Base-by-base conservation (phyloP, 2,888 invertebrate genomes). In the Acronicta leporina region DNA sequence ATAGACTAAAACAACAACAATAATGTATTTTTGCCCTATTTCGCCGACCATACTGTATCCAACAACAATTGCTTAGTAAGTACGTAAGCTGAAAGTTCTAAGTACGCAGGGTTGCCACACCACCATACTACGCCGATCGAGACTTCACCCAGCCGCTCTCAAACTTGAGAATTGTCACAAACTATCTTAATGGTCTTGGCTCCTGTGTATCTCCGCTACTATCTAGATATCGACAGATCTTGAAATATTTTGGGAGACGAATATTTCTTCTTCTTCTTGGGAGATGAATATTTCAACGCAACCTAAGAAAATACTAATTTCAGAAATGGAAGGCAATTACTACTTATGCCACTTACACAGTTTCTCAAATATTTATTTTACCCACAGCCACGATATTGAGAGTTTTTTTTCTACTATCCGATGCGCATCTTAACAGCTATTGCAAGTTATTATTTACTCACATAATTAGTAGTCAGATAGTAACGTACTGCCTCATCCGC, bases 91-190 rank as follows among this genome's bases (percentile, higher is more conserved):
- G 16, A 68, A 75, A 63, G 55, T 75, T 63, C 53, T 68, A 72
- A 67, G 63, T 61, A 45, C 46, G 51, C 38, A 52, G 16, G 25
- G 45, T 45, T 40, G 66, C 13, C 27, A 40, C 25, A 20, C n/a
- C 45, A 27, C 25, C 25, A 27, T 50, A 41, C 51, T 25, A 56
- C 46, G 35, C 60, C 55, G 50, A 66, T 68, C 68, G 30, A 45
- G 41, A 46, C 62, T 62, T 73, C 30, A 42, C 53, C 40, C 25
- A 30, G n/a, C 53, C 56, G 33, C 56, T 58, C 56, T 65, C 60
- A 67, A 77, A 77, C 68, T 76, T 72, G 73, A 9, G 54, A 73
- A 73, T 75, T 72, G 69, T 63, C 69, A 55, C 59, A 64, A 77
- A 76, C 72, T 76, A 64, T 49, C 64, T 55, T 63, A 77, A 72